phyloP scores from a whole-genome alignment of 2,113 vertebrate species.

The Microcebus griseorufus region DNA sequence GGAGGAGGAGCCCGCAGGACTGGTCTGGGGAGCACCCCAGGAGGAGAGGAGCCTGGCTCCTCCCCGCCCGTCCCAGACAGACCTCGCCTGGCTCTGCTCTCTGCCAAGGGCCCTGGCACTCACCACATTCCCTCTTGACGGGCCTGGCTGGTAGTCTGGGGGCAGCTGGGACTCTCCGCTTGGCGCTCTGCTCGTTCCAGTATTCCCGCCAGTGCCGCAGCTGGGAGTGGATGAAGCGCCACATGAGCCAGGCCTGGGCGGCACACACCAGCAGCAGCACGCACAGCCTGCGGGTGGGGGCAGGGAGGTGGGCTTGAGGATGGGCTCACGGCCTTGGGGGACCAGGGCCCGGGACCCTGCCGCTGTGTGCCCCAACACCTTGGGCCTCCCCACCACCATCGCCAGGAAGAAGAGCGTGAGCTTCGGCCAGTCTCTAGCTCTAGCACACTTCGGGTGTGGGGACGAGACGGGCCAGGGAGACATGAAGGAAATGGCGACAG shows the following conservation, averaged over 20 bases:
- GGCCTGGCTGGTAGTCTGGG: constrained; percentile 87
- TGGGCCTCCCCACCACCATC: neutral
- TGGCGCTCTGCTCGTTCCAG: constrained; percentile 92
- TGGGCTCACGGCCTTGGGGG: neutral
- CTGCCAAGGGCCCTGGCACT: constrained; percentile 53
- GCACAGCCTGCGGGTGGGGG: constrained; percentile 86
- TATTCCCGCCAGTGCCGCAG: constrained; percentile 95
- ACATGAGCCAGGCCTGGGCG: constrained; percentile 97
- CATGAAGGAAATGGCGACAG: fast-evolving
- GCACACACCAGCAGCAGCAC: constrained; percentile 93
- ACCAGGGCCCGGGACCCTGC: no score
- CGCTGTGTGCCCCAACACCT: no score
- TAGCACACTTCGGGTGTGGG: neutral
- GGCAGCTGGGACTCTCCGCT: constrained; percentile 83
- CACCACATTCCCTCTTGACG: constrained; percentile 93
- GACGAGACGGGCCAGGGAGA: neutral
- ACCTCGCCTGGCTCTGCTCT: fast-evolving
- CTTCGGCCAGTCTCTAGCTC: neutral
- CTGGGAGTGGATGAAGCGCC: constrained; percentile 98
- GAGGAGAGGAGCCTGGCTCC: neutral
- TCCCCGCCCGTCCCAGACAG: neutral
- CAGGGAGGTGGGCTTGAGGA: neutral
- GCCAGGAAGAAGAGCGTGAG: neutral
- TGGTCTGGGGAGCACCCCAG: neutral
- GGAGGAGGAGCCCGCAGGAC: neutral